Evolutionary conservation across 2,797 vertebrate genomes (phyloP).

Genomic region (Sebastes itinus): DNA sequence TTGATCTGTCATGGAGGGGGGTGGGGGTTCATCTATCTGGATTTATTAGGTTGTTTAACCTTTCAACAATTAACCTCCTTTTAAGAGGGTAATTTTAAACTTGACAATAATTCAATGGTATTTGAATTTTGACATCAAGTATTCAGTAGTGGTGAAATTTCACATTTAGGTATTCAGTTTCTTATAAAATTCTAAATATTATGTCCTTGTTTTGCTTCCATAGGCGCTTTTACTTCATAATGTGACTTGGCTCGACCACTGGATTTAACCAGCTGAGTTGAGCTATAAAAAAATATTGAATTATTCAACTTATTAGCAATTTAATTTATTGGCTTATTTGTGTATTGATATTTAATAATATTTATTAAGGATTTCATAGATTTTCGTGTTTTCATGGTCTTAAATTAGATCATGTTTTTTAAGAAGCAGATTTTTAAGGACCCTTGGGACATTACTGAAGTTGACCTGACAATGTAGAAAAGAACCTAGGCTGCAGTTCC

Average conservation of each 20-base stretch:
- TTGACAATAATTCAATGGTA: neutral
- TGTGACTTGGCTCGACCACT: neutral
- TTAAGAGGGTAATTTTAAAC: neutral
- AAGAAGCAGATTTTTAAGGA: neutral
- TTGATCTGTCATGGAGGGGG: neutral
- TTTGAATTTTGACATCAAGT: neutral
- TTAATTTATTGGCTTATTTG: neutral
- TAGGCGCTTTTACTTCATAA: neutral
- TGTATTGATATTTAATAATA: neutral
- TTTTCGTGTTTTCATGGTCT: neutral
- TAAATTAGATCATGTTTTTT: neutral
- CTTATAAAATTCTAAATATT: neutral
- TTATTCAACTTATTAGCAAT: neutral
- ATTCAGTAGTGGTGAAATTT: neutral
- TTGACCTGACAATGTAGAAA: neutral
- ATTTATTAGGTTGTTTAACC: neutral
- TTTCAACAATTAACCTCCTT: neutral
- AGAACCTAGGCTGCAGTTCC: constrained; percentile 22
- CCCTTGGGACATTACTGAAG: neutral
- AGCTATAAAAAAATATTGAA: neutral
- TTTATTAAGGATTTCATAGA: neutral
- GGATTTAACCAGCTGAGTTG: neutral
- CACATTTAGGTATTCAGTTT: neutral
- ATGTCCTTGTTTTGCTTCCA: neutral
- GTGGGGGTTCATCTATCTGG: neutral